These are phyloP conservation scores for Anniella stebbinsi DNA, from an alignment of 2,797 vertebrate genomes.

Conservation along the genomic window DNA sequence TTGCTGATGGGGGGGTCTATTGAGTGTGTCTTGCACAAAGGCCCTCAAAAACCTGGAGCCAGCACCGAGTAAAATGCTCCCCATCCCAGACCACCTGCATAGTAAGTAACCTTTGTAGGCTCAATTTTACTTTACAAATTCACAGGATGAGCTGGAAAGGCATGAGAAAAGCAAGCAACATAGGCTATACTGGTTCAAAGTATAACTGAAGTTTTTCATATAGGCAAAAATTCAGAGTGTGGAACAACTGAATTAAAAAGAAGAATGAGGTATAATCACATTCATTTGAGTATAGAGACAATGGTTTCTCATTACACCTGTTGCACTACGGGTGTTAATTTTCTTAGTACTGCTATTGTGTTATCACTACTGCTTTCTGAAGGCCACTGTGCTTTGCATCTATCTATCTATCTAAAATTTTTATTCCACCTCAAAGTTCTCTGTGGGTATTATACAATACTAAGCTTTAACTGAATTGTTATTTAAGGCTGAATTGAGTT, in stretches of 20 bases:
- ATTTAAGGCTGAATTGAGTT: background rate
- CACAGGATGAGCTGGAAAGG: background rate
- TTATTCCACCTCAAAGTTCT: too few relatives aligned
- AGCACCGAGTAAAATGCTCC: too few relatives aligned
- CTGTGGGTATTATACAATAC: too few relatives aligned
- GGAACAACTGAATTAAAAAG: background rate
- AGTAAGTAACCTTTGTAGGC: background rate
- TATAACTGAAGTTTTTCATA: background rate
- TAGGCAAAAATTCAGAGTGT: background rate
- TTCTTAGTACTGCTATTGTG: background rate
- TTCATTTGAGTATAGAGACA: background rate
- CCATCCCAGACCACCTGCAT: background rate
- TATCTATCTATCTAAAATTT: background rate
- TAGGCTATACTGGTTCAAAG: background rate
- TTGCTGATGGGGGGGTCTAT: too few relatives aligned
- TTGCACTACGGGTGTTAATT: background rate
- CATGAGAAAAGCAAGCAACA: background rate
- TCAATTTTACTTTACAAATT: background rate
- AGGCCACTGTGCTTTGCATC: background rate
- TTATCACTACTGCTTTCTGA: background rate
- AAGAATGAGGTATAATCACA: background rate
- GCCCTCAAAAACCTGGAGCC: too few relatives aligned
- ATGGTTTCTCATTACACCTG: background rate
- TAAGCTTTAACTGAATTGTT: background rate
- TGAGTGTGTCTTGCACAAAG: too few relatives aligned